Base-by-base conservation (phyloP, 2,888 invertebrate genomes). In the Chymomyza caudatula region DNA sequence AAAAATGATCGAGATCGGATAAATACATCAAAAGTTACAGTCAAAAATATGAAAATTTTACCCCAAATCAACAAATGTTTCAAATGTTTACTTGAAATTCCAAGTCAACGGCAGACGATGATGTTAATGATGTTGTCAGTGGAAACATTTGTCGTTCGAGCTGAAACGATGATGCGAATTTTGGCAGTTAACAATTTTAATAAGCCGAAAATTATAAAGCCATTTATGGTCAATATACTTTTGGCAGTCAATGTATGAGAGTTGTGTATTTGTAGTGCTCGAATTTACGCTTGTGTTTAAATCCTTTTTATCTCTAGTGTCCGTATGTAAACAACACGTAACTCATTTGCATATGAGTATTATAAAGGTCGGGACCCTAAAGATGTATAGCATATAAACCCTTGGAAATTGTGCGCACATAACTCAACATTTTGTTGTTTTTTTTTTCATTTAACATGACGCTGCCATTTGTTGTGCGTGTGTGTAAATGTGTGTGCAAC, bases 231-330 rank as follows among this genome's bases (percentile, higher is more conserved):
- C 29, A 37, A 37, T 11, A 11, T 37, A 37, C 29, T 37, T 37
- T 52, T 13, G 54, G 25, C 29, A 25, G 6, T 8, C 29, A 37
- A 13, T 37, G 29, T 37, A 37, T 29, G 54, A 13, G 6, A 15
- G 29, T 54, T 47, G 17, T 56, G 19, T 29, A 44, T 17, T 56
- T 54, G 47, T 65, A 23, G 22, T 25, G 6, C n/a, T 52, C 4
- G 11, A 42, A 51, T 53, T 37, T n/a, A 0, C n/a, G 29, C 29
- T 17, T 6, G 19, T 53, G 19, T 53, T 15, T 43, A n/a, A 4
- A 22, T 52, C 29, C 29, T 15, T 63, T 43, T 59, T 20, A 67
- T 72, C 69, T 69, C 47, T 62, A 60, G 8, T n/a, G 47, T 22
- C n/a, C 15, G 11, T 49, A 23, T 58, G 22, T 15, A 15, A 23